Conservation (phyloP, 2,113 vertebrate species). For the Capreolus pygargus region DNA sequence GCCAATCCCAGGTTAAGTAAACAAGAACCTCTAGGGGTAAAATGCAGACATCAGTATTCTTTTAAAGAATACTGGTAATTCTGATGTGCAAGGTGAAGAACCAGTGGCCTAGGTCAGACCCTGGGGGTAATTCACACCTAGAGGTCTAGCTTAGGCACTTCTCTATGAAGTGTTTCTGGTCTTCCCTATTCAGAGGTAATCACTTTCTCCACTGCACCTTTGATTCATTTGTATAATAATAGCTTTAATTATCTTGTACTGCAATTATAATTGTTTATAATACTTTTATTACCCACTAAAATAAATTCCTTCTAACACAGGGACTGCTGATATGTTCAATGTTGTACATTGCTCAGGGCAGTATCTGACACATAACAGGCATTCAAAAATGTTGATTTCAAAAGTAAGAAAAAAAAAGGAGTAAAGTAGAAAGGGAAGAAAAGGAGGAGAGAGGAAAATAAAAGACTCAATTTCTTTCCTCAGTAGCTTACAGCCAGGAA, state of each 20-base stretch:
- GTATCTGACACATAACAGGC: neutral
- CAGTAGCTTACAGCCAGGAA: neutral
- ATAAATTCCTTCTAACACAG: neutral
- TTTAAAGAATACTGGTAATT: neutral
- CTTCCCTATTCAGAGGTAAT: neutral
- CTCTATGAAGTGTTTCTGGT: neutral
- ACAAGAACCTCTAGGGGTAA: neutral
- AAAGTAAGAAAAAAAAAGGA: neutral
- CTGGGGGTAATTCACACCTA: neutral
- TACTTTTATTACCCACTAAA: slow-evolving; percentile 28
- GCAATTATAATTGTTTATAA: neutral
- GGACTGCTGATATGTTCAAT: neutral
- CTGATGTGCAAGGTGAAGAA: neutral
- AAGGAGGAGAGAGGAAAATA: neutral
- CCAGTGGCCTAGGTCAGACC: neutral
- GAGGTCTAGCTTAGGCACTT: neutral
- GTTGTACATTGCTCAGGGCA: neutral
- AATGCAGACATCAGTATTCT: neutral
- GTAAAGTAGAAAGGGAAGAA: neutral
- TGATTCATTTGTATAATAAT: neutral
- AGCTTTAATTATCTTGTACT: neutral
- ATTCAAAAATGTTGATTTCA: neutral
- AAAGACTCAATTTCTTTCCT: neutral
- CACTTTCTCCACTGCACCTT: neutral
- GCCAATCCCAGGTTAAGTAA: neutral